Evolutionary conservation across 30 jellyfish, hydroid and myxozoan genomes (phyloP).

Genomic region (Chrysaora quinquecirrha): DNA sequence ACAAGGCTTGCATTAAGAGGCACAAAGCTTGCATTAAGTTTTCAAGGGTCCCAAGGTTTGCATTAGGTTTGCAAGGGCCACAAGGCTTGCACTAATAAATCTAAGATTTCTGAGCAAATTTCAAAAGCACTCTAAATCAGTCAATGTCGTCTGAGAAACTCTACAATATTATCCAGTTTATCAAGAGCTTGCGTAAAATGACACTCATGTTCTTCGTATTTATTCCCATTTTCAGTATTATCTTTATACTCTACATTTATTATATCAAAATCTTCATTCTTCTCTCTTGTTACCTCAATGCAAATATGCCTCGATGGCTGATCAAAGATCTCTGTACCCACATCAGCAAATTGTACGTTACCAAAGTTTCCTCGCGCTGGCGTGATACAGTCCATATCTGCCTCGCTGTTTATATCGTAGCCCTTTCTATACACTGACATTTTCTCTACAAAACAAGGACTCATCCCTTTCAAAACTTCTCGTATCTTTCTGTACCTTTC

Average conservation of each 20-base stretch:
- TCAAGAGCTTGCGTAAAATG: conserved; percentile 32
- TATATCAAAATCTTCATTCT: conserved; percentile 55
- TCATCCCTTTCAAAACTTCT: conserved; percentile 26
- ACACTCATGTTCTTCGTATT: conserved; percentile 43
- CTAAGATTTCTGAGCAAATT: too few species aligned
- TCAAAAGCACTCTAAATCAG: too few species aligned
- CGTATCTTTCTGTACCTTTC: conserved; percentile 68
- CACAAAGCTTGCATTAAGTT: too few species aligned
- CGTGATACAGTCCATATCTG: neutral
- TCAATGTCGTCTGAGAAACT: conserved; percentile 39
- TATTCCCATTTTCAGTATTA: neutral
- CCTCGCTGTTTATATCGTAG: neutral
- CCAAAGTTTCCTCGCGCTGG: neutral
- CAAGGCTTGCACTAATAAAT: too few species aligned
- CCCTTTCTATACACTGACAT: conserved; percentile 11
- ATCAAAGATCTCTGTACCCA: neutral
- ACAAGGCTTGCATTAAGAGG: too few species aligned
- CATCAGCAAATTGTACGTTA: neutral
- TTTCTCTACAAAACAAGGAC: conserved; percentile 47
- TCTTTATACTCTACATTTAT: conserved; percentile 59
- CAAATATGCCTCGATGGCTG: conserved; percentile 49
- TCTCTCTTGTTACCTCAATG: conserved; percentile 65
- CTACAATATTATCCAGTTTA: conserved; percentile 46
- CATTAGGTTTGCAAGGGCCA: too few species aligned
- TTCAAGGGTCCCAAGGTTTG: too few species aligned